Conservation (phyloP, 2,888 invertebrate genomes). For the Prosopocoilus inquinatus region DNA sequence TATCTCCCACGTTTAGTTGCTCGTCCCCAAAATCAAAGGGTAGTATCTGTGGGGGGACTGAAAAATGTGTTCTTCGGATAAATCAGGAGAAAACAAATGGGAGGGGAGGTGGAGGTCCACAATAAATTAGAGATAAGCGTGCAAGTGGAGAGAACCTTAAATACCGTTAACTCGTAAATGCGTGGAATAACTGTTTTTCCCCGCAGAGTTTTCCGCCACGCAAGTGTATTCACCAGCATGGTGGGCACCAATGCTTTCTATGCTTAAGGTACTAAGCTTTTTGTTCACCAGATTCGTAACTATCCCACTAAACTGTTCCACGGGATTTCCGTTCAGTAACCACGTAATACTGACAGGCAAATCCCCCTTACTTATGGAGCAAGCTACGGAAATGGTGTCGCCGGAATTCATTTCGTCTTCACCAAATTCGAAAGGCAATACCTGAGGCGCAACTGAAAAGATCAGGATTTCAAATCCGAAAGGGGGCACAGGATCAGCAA, state of each 20-base stretch:
- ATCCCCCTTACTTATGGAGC: conserved; percentile 69
- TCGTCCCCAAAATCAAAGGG: conserved; percentile 75
- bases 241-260: conserved; percentile 61
- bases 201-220: conserved; percentile 66
- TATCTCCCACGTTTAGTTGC: conserved; percentile 51
- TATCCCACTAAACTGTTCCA: conserved; percentile 57
- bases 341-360: conserved; percentile 66
- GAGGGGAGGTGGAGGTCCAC: no score
- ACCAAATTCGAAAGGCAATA: conserved; percentile 73
- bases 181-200: conserved; percentile 61
- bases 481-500: not conserved
- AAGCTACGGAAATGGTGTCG: conserved; percentile 65
- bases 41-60: conserved; percentile 76
- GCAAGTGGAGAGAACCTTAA: no score
- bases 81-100: not conserved
- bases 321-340: conserved; percentile 57
- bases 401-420: conserved; percentile 62
- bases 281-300: conserved; percentile 49
- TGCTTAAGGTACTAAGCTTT: conserved; percentile 58
- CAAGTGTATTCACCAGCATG: conserved; percentile 73
- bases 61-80: conserved; percentile 13
- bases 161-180: conserved; percentile 69
- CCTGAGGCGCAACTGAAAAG: conserved; percentile 71
- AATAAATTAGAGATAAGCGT: no score
- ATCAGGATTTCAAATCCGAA: not conserved